A percentile compares a stretch with the other conserved stretches of the same genome.
Conservation (phyloP, 2,113 vertebrate genomes). For the Thunnus thynnus region DNA sequence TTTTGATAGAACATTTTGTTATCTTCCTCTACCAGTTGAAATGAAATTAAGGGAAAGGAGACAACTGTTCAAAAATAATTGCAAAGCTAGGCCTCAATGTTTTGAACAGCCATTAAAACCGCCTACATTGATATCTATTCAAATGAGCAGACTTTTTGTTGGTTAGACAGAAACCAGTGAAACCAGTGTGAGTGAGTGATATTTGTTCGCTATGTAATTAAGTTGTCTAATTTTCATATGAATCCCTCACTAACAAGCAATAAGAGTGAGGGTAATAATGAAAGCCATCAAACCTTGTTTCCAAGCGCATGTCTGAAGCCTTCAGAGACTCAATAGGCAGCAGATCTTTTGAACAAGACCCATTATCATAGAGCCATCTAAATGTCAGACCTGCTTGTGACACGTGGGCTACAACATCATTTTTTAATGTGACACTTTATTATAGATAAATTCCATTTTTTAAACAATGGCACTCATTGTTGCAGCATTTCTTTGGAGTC, state of each 20-base stretch:
- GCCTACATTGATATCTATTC: constrained; percentile 21
- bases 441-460: background rate
- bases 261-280: constrained; percentile 48
- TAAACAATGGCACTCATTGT: constrained; percentile 9
- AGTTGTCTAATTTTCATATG: constrained; percentile 69
- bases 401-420: constrained; percentile 7
- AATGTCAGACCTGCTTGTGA: constrained; percentile 49
- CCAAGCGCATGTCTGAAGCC: constrained; percentile 44
- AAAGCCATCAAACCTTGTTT: constrained; percentile 61
- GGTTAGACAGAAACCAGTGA: constrained; percentile 48
- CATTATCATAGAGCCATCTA: constrained; percentile 52
- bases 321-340: constrained; percentile 49
- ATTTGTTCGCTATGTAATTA: constrained; percentile 62
- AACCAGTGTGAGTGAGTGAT: constrained; percentile 57
- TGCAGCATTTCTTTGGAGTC: constrained; percentile 11
- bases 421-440: constrained; percentile 31
- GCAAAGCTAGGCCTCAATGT: constrained; percentile 9
- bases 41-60: constrained; percentile 12
- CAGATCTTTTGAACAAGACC: constrained; percentile 47
- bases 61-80: constrained; percentile 35
- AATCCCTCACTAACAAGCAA: constrained; percentile 56
- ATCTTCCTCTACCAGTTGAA: background rate
- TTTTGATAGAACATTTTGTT: constrained; percentile 36
- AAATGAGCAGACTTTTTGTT: constrained; percentile 27
- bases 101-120: constrained; percentile 36